phyloP scores from a whole-genome alignment of 2,797 vertebrate species.

The Scleropages formosus region DNA sequence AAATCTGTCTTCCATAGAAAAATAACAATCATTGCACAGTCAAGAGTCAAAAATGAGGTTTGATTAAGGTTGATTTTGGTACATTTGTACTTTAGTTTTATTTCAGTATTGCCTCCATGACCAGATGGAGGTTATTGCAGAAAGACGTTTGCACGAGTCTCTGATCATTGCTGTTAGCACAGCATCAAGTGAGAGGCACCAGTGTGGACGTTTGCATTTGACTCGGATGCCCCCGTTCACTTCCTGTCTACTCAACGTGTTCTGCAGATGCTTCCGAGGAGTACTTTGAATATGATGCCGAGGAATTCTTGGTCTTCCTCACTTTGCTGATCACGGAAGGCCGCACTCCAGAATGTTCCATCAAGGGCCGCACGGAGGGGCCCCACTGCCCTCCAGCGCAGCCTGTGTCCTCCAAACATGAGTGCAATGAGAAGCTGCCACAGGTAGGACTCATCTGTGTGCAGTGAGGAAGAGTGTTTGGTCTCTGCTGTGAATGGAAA shows the following conservation, averaged over 20 bases:
- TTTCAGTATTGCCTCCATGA: not conserved
- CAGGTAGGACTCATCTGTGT: slow-evolving; percentile 69
- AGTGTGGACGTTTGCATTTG: not conserved
- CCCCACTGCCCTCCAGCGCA: slow-evolving; percentile 91
- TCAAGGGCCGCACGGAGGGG: slow-evolving; percentile 94
- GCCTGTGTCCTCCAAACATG: slow-evolving; percentile 81
- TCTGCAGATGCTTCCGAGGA: slow-evolving; percentile 85
- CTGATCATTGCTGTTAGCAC: not conserved
- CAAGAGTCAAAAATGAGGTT: too few species aligned
- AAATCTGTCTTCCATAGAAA: too few species aligned
- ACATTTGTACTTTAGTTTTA: too few species aligned
- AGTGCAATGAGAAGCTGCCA: slow-evolving; percentile 90
- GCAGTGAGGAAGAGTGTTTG: not conserved
- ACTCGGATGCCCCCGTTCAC: not conserved
- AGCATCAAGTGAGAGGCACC: slow-evolving; percentile 2
- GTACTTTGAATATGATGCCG: slow-evolving; percentile 95
- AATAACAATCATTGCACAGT: too few species aligned
- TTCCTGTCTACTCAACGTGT: not conserved
- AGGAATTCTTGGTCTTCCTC: slow-evolving; percentile 95
- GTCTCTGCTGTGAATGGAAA: too few species aligned
- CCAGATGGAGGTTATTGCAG: not conserved
- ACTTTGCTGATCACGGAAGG: slow-evolving; percentile 95
- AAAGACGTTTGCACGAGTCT: not conserved
- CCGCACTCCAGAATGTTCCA: slow-evolving; percentile 89
- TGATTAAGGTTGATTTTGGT: too few species aligned